These are phyloP conservation scores for Brachystomella parvula DNA, from an alignment of 1,140 invertebrate genomes.

Conservation along the genomic window DNA sequence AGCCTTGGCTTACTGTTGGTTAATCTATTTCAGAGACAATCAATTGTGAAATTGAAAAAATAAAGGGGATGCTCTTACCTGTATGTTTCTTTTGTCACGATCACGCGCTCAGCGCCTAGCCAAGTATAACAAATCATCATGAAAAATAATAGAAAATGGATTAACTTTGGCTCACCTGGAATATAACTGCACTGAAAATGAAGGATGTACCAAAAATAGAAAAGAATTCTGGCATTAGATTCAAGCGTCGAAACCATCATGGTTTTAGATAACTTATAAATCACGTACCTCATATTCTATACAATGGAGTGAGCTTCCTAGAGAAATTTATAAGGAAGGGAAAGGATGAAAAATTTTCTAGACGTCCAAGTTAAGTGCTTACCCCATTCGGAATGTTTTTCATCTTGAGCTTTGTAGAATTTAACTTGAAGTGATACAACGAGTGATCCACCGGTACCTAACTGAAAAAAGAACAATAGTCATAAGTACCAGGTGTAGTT, in stretches of 20 bases:
- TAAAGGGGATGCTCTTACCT: constrained; percentile 22
- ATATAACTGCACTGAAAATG: constrained; percentile 33
- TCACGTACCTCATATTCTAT: constrained; percentile 39
- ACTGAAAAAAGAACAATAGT: constrained; percentile 25
- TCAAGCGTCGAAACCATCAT: too few species aligned
- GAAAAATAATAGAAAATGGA: background rate
- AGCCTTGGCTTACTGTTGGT: constrained; percentile 33
- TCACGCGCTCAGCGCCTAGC: constrained; percentile 27
- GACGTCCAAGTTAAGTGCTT: constrained; percentile 7
- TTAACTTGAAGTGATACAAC: constrained; percentile 37
- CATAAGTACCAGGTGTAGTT: background rate
- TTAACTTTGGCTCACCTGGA: constrained; percentile 16
- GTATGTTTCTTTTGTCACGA: constrained; percentile 37
- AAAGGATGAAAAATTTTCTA: background rate
- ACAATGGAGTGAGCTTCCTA: constrained; percentile 31
- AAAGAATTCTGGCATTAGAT: too few species aligned
- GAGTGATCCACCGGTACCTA: constrained; percentile 29
- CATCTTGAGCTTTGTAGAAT: constrained; percentile 37
- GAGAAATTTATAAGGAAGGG: background rate
- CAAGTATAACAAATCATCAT: too few species aligned
- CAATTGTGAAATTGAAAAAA: constrained; percentile 8
- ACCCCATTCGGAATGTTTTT: constrained; percentile 35
- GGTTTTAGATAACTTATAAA: too few species aligned
- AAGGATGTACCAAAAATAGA: too few species aligned
- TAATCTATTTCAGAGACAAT: constrained; percentile 19